Conservation (phyloP, 2,113 vertebrate genomes). For the Sorex fumeus region DNA sequence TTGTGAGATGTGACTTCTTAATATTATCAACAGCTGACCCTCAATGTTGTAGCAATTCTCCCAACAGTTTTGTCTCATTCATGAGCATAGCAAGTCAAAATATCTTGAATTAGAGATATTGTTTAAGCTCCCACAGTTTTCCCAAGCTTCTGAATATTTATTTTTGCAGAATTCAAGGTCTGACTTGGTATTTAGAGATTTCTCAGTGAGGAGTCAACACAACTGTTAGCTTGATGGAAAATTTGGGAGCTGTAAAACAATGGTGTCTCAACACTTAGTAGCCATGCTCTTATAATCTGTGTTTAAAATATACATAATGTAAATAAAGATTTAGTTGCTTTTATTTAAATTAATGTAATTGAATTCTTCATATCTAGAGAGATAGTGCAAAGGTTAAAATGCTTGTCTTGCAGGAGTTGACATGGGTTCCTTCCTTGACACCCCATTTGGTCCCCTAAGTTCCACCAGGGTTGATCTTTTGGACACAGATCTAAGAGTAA, state of each 20-base stretch:
- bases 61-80: background rate
- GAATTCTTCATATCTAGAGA: background rate
- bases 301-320: background rate
- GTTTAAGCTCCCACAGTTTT: background rate
- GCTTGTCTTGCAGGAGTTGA: no score
- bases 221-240: slow-evolving; percentile 33
- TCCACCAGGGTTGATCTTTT: no score
- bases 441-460: no score
- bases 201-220: background rate
- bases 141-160: background rate
- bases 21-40: background rate
- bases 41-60: background rate
- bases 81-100: background rate
- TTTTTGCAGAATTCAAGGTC: background rate
- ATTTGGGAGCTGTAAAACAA: background rate
- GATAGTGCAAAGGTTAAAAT: no score
- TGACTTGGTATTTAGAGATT: background rate
- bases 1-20: background rate
- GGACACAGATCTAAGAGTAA: no score
- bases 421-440: no score
- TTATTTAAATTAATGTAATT: slow-evolving; percentile 17
- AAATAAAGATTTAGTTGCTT: background rate
- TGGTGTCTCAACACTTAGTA: background rate
- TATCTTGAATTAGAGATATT: no score
- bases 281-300: background rate